These are phyloP conservation scores for Acrossocheilus wenchowensis DNA, from an alignment of 2,797 vertebrate species.

Conservation along the genomic window DNA sequence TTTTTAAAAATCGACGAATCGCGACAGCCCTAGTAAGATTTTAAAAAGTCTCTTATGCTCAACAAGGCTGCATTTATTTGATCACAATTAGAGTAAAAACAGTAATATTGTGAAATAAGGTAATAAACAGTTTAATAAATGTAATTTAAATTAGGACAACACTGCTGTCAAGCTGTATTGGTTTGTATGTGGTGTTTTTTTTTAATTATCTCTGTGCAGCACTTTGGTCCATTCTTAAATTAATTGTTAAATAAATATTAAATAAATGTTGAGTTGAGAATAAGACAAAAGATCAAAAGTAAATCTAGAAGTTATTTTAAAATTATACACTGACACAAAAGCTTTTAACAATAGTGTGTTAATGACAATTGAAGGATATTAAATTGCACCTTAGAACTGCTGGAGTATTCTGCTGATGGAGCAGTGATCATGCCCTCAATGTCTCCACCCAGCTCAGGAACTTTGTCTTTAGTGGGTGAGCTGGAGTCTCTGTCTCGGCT, in stretches of 20 bases:
- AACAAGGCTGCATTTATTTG: not conserved
- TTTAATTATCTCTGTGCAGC: not conserved
- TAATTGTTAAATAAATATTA: not conserved
- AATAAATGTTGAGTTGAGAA: not conserved
- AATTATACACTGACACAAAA: not conserved
- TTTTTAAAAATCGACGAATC: too few relatives aligned
- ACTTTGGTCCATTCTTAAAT: not conserved
- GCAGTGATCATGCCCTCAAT: conserved; percentile 96
- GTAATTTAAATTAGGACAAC: not conserved
- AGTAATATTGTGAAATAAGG: not conserved
- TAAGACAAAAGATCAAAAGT: not conserved
- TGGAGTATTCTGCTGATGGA: conserved; percentile 90
- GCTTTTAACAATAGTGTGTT: too few relatives aligned
- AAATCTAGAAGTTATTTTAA: not conserved
- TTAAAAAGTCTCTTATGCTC: not conserved
- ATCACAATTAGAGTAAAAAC: not conserved
- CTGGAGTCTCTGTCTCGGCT: conserved; percentile 85
- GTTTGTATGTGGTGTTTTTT: not conserved
- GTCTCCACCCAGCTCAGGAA: conserved; percentile 88
- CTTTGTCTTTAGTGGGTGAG: conserved; percentile 85
- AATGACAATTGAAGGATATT: not conserved
- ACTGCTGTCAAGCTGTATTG: too few relatives aligned
- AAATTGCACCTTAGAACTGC: conserved; percentile 86
- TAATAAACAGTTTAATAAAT: not conserved
- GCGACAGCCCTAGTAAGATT: too few relatives aligned